phyloP scores from a whole-genome alignment of 1,140 invertebrate species.

The Pollicipes pollicipes region DNA sequence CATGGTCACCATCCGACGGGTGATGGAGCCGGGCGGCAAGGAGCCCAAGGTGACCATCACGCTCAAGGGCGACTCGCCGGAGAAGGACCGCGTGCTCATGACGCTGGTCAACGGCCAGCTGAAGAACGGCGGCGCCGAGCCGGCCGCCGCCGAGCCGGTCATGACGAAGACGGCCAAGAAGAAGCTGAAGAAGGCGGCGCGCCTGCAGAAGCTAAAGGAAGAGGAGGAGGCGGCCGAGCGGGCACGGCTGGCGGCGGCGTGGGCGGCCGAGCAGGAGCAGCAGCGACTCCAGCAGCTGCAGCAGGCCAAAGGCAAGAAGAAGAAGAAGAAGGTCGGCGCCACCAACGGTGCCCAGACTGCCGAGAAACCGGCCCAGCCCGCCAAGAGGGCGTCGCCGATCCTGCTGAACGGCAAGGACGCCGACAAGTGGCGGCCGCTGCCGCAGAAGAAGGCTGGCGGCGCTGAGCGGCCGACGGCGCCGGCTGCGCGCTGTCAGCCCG shows the following conservation, averaged over 20 bases:
- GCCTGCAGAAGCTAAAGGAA: conserved; percentile 21
- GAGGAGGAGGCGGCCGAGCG: conserved; percentile 17
- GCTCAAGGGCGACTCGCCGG: conserved; percentile 49
- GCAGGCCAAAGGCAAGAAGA: conserved; percentile 27
- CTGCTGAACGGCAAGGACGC: neutral
- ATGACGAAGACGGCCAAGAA: conserved; percentile 19
- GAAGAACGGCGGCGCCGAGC: conserved; percentile 6
- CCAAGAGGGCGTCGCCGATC: neutral
- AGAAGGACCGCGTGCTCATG: conserved; percentile 50
- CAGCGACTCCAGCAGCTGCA: conserved; percentile 21
- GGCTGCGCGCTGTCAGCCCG: too few species aligned
- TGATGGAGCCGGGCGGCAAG: conserved; percentile 39
- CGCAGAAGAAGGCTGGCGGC: neutral
- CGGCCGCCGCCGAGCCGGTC: conserved; percentile 1
- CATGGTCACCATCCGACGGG: conserved; percentile 52
- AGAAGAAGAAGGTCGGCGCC: conserved; percentile 29
- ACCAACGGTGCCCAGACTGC: conserved; percentile 2
- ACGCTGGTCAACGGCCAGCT: conserved; percentile 49
- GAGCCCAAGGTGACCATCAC: conserved; percentile 56
- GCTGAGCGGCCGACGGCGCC: too few species aligned
- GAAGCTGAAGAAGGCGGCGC: conserved; percentile 19
- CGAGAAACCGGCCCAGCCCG: conserved; percentile 7
- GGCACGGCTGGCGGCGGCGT: conserved; percentile 13
- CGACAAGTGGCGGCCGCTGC: neutral
- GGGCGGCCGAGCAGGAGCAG: conserved; percentile 17